Percentiles rank a stretch among this genome's conserved stretches.
Conservation (phyloP, 2,888 invertebrate genomes). For the Zootermopsis nevadensis region DNA sequence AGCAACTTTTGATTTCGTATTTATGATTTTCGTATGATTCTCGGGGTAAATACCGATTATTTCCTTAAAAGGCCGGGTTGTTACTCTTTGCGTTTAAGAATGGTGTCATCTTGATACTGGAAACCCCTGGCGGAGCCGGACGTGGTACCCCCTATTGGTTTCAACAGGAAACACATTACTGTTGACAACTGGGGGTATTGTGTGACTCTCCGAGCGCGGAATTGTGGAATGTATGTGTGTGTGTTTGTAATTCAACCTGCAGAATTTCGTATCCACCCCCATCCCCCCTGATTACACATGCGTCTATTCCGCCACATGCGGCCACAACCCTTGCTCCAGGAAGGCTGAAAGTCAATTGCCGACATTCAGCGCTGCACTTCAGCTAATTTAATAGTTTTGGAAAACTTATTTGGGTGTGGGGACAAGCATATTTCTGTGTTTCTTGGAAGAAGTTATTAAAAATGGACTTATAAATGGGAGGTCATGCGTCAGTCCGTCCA, state of each 20-base stretch:
- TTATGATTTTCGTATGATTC: too few relatives aligned
- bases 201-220: constrained; percentile 14
- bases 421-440: too few relatives aligned
- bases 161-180: constrained; percentile 28
- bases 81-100: not conserved
- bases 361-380: too few relatives aligned
- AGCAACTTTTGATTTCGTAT: too few relatives aligned
- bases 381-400: too few relatives aligned
- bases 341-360: not conserved
- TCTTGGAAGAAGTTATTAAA: too few relatives aligned
- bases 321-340: not conserved
- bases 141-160: constrained; percentile 18
- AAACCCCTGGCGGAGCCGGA: not conserved
- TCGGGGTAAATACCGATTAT: too few relatives aligned
- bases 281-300: not conserved
- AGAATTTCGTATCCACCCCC: not conserved
- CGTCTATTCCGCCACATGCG: not conserved
- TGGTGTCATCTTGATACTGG: constrained; percentile 1
- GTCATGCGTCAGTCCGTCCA: too few relatives aligned
- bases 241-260: not conserved
- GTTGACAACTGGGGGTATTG: constrained; percentile 34
- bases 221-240: constrained; percentile 10
- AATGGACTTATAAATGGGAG: too few relatives aligned
- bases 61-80: too few relatives aligned
- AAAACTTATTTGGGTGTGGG: too few relatives aligned